Conservation (phyloP, 2,113 vertebrate species). For the Mobula birostris region DNA sequence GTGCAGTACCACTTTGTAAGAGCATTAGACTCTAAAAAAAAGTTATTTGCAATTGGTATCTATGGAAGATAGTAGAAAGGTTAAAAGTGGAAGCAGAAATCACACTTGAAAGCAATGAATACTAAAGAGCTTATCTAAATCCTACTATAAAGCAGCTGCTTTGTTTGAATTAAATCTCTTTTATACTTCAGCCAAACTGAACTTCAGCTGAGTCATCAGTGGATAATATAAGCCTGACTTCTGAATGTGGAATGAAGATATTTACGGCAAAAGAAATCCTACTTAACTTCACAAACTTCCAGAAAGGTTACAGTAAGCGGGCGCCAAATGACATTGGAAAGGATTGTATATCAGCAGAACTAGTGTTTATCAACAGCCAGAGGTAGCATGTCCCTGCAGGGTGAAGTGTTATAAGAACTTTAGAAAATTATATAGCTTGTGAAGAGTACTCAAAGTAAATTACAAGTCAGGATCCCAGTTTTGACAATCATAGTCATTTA, state of each 20-base stretch:
- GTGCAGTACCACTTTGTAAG: not conserved
- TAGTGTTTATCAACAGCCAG: not conserved
- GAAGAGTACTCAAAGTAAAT: not conserved
- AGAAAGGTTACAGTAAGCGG: not conserved
- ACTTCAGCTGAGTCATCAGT: conserved; percentile 15
- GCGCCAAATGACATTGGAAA: not conserved
- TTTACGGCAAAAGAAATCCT: not conserved
- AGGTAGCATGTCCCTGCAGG: not conserved
- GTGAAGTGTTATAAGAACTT: not conserved
- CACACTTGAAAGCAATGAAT: conserved; percentile 25
- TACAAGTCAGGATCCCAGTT: not conserved
- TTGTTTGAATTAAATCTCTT: conserved; percentile 31
- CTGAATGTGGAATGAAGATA: conserved; percentile 8
- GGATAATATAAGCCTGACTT: not conserved
- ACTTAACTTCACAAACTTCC: conserved; percentile 23
- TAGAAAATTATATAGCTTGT: conserved; percentile 19
- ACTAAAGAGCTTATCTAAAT: conserved; percentile 36
- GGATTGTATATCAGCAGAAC: not conserved
- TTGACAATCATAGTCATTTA: conserved; percentile 1
- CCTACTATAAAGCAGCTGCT: conserved; percentile 10
- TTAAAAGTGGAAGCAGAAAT: conserved; percentile 30
- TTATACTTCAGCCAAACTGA: conserved; percentile 9
- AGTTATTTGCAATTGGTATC: not conserved
- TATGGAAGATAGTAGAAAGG: not conserved
- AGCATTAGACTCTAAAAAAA: not conserved